Conservation (phyloP, 2,888 invertebrate species). For the Ophion slaviceki region DNA sequence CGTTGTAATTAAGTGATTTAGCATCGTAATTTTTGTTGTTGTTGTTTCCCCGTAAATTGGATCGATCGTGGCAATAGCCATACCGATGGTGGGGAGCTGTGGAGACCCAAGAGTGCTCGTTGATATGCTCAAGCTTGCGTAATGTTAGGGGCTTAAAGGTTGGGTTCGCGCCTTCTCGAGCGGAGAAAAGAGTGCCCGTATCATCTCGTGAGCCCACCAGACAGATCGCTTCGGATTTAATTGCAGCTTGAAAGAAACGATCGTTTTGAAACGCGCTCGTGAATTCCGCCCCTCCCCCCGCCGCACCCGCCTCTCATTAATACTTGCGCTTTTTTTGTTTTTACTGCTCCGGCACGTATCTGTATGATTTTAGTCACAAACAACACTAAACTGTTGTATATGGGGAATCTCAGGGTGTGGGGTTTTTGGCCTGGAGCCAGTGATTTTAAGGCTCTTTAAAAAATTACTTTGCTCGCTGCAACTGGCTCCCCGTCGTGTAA, state of each 20-base stretch:
- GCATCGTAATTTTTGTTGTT: background rate
- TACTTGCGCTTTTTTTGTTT: conserved; percentile 45
- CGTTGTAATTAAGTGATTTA: background rate
- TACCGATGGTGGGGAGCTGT: conserved; percentile 11
- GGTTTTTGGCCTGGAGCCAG: background rate
- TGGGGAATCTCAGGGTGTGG: background rate
- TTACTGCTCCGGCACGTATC: background rate
- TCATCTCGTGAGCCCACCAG: conserved; percentile 60
- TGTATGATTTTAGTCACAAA: background rate
- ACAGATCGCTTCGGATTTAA: conserved; percentile 67
- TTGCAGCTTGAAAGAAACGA: conserved; percentile 66
- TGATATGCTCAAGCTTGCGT: conserved; percentile 50
- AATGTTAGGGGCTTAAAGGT: conserved; percentile 73
- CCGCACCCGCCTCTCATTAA: conserved; percentile 64
- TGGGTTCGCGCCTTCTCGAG: conserved; percentile 73
- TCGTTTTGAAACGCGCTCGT: conserved; percentile 54
- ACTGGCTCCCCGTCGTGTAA: background rate
- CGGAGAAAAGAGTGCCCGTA: conserved; percentile 57
- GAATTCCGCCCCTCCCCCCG: conserved; percentile 64
- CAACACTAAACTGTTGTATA: background rate
- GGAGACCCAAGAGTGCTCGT: conserved; percentile 5
- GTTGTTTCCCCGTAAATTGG: conserved; percentile 38
- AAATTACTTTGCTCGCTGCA: background rate
- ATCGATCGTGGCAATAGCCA: conserved; percentile 24
- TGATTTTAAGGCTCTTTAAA: background rate